These are phyloP conservation scores for Acanthosepion lycidas DNA, from an alignment of 2,888 invertebrate species.

Conservation along the genomic window DNA sequence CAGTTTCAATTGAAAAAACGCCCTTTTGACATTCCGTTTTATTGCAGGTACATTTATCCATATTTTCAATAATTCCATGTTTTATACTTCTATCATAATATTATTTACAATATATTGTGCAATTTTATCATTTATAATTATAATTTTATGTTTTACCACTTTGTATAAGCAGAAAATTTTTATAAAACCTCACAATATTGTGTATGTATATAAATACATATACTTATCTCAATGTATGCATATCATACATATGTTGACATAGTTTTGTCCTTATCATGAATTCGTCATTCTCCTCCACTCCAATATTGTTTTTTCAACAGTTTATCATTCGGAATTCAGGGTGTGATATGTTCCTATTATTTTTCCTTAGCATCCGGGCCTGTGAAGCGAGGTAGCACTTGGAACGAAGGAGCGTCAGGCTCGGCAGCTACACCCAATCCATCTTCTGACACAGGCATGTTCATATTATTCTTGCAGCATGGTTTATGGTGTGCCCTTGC, in stretches of 20 bases:
- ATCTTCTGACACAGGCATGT: slow-evolving; percentile 45
- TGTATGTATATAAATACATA: background rate
- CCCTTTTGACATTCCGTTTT: too few species aligned
- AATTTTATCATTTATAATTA: background rate
- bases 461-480: slow-evolving; percentile 34
- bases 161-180: background rate
- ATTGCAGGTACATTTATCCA: too few species aligned
- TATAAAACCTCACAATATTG: background rate
- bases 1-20: too few species aligned
- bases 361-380: slow-evolving; percentile 43
- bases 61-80: too few species aligned
- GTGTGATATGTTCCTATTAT: slow-evolving; percentile 37
- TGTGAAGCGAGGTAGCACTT: slow-evolving; percentile 43
- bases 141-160: background rate
- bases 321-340: background rate
- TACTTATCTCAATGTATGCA: background rate
- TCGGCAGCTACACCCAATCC: slow-evolving; percentile 11
- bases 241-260: background rate
- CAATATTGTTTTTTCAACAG: background rate
- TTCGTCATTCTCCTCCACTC: background rate
- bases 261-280: background rate
- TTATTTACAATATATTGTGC: background rate
- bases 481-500: slow-evolving; percentile 33
- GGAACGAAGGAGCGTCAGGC: slow-evolving; percentile 43
- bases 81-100: background rate